Base-by-base conservation (phyloP, 1,140 invertebrate species). In the Polyergus mexicanus region DNA sequence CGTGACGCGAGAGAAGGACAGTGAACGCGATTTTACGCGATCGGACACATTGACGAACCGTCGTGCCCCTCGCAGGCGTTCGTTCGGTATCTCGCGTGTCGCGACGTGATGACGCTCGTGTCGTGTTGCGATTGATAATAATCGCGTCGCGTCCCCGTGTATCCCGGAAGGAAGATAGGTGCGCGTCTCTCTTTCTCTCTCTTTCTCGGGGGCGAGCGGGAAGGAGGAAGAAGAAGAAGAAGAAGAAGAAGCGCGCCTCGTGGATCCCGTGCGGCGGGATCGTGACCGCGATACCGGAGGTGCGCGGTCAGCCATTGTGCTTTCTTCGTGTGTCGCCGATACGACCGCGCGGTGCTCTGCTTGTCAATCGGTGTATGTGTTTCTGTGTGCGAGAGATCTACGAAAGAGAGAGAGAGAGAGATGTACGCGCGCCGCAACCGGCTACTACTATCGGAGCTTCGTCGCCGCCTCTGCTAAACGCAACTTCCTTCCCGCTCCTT, bases 221-320 rank as follows among this genome's bases (percentile, higher is more conserved):
- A 5, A 60, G 60, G 41, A 58, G 22, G 63, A 3, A 16, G 4
- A 47, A 13, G 6, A 32, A 4, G 32, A 4, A 13, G 5, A 51
- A 5, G 7, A 22, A 3, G 58, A 85, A 78, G 51, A 68, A 65
- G 75, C 63, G 75, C 51, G 28, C 84, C 74, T 77, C 84, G 75
- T 83, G 78, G 78, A 41, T 25, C 54, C 44, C 60, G 62, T 77
- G 58, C 62, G 44, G 41, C 35, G 28, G 28, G 58, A 84, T 89
- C 85, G 85, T 84, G 87, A 72, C 32, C 56, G n/a, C 84, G 74
- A 77, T 69, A 89, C 76, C 87, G 72, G 86, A 89, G 88, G 69
- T 66, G 69, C 47, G 78, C 78, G 77, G 89, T 86, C 89, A 83
- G 89, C 89, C 89, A 90, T 90, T 90, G 89, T 87, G 88, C 86